These are phyloP conservation scores for Phaethon lepturus DNA, from an alignment of 2,113 vertebrate species.

Conservation along the genomic window DNA sequence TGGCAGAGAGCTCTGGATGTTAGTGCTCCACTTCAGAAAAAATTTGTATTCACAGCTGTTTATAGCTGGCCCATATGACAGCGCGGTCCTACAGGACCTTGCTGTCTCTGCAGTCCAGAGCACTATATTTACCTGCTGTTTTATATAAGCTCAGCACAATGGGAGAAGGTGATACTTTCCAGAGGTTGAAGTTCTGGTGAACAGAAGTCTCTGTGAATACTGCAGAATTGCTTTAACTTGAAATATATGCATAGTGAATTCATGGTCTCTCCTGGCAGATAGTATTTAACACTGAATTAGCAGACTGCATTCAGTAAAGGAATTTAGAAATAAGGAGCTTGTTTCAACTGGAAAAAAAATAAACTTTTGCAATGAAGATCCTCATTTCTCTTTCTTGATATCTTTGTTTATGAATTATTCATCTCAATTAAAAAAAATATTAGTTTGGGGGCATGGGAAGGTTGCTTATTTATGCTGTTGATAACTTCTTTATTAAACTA, in stretches of 20 bases:
- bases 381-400: neutral
- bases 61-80: neutral
- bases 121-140: neutral
- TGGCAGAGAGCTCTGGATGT: neutral
- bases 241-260: neutral
- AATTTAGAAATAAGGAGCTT: neutral
- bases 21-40: neutral
- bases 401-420: neutral
- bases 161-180: neutral
- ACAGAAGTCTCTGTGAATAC: neutral
- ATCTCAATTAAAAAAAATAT: neutral
- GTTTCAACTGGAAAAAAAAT: neutral
- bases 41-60: neutral
- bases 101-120: neutral
- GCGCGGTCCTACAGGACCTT: neutral
- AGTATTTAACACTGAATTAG: neutral
- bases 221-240: neutral
- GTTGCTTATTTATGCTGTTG: neutral
- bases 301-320: neutral
- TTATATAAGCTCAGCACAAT: neutral
- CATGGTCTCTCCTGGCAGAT: neutral
- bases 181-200: neutral
- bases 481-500: neutral
- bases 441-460: fast-evolving
- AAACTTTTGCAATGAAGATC: neutral